These are phyloP conservation scores for Eleginops maclovinus DNA, from an alignment of 2,113 vertebrate species.

Conservation along the genomic window DNA sequence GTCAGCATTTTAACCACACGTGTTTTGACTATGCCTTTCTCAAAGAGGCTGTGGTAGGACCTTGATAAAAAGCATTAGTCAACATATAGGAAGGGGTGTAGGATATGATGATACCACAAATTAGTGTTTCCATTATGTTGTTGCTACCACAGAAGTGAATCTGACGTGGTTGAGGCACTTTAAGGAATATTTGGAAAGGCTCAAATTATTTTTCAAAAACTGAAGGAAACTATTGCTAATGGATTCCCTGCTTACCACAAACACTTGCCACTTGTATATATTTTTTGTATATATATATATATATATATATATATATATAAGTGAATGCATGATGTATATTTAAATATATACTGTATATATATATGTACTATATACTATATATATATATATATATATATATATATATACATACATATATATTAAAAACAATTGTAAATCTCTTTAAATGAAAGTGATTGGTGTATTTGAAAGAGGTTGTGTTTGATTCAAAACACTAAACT, in stretches of 20 bases:
- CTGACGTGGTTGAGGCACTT: not conserved
- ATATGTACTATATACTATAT: too few species aligned
- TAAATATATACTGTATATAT: too few species aligned
- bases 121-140: not conserved
- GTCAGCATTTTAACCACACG: not conserved
- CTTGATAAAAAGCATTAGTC: constrained; percentile 15
- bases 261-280: not conserved
- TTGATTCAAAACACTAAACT: not conserved
- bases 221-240: not conserved
- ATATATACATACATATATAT: too few species aligned
- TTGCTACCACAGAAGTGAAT: not conserved
- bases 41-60: not conserved
- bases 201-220: not conserved
- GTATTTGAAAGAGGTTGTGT: not conserved
- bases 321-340: not conserved
- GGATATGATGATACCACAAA: not conserved
- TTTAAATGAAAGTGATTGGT: not conserved
- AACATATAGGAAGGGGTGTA: not conserved
- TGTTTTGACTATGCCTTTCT: constrained; percentile 10
- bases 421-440: not conserved
- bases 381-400: too few species aligned
- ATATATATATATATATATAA: too few species aligned
- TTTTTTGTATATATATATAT: too few species aligned
- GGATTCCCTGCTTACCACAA: not conserved
- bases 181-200: not conserved